A percentile compares a stretch with the other conserved stretches of the same genome.
phyloP scores from a whole-genome alignment of 2,113 vertebrate species.

The Ceuthmochares aereus region DNA sequence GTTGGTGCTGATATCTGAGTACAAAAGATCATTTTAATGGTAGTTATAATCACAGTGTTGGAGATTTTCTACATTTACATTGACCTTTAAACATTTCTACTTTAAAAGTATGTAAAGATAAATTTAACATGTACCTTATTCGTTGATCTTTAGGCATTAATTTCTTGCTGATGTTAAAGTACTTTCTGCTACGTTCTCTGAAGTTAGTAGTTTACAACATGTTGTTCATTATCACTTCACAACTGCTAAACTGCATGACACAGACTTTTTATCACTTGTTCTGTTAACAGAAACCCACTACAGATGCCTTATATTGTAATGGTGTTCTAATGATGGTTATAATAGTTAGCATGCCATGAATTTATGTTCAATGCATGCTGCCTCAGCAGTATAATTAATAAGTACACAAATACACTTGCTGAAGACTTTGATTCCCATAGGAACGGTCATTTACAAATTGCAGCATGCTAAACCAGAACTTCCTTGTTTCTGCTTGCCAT shows the following conservation, averaged over 20 bases:
- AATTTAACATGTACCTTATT: not conserved
- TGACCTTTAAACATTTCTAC: not conserved
- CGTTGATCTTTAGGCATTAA: not conserved
- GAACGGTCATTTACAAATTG: not conserved
- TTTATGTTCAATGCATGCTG: not conserved
- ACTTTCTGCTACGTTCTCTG: not conserved
- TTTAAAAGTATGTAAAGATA: not conserved
- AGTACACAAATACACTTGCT: not conserved
- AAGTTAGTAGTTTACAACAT: not conserved
- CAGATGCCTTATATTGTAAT: conserved; percentile 7
- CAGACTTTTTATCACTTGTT: conserved; percentile 9
- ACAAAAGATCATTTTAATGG: not conserved
- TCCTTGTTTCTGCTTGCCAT: not conserved
- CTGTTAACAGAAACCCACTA: conserved; percentile 6
- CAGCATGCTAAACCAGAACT: not conserved
- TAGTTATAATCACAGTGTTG: not conserved
- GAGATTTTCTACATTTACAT: not conserved
- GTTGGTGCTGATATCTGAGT: not conserved
- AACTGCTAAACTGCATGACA: not conserved
- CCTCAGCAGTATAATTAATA: not conserved
- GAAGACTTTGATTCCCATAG: not conserved
- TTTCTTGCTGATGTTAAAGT: not conserved
- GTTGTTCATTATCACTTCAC: not conserved
- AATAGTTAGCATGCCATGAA: not conserved
- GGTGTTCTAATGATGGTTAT: not conserved